Evolutionary conservation across 2,113 vertebrate species (phyloP).

Genomic region (Physeter macrocephalus): DNA sequence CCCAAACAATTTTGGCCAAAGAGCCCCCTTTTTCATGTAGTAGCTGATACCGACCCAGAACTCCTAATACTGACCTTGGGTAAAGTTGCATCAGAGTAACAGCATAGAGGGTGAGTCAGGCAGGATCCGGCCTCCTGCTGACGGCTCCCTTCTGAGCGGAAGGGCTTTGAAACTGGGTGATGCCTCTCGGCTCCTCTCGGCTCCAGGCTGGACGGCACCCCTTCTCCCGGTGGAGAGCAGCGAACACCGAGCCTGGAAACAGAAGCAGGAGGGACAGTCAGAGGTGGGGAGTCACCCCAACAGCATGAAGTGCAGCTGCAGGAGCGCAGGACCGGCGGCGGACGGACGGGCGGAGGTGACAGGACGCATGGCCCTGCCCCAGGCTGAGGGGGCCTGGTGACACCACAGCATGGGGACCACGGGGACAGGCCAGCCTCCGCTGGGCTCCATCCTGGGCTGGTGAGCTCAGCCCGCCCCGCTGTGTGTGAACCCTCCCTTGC

Average conservation of each 20-base stretch:
- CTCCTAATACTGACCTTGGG: too few relatives aligned
- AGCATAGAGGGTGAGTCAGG: background rate
- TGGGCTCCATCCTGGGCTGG: background rate
- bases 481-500: too few relatives aligned
- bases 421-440: background rate
- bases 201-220: background rate
- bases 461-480: background rate
- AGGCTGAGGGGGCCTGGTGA: background rate
- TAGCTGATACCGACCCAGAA: background rate
- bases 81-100: too few relatives aligned
- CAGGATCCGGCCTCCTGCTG: background rate
- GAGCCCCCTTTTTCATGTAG: background rate
- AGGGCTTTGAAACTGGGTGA: background rate
- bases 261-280: background rate
- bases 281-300: background rate
- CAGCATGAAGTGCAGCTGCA: background rate
- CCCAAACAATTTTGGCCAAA: background rate
- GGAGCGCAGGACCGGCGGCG: too few relatives aligned
- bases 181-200: background rate
- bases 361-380: background rate
- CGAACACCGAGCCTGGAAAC: background rate
- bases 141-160: too few relatives aligned
- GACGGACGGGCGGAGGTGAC: accelerated
- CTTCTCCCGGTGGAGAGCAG: background rate
- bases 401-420: too few relatives aligned